Conservation (phyloP, 30 jellyfish, hydroid and myxozoan species). For the Aurelia sp. region DNA sequence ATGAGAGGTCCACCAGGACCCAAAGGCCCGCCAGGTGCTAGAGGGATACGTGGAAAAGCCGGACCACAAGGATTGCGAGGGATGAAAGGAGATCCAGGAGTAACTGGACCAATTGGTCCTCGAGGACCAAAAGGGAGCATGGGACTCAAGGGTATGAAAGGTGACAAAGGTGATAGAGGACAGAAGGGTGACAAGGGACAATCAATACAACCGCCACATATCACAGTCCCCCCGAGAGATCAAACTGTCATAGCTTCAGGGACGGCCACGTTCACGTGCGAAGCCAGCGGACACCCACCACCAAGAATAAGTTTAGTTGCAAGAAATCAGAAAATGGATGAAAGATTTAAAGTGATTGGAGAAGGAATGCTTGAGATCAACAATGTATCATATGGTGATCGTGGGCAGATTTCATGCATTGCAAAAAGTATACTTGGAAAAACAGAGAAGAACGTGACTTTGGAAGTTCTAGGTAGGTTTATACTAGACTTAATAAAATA, state of each 20-base stretch:
- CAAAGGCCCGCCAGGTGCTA: slow-evolving; percentile 12
- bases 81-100: background rate
- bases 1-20: slow-evolving; percentile 10
- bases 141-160: slow-evolving; percentile 7
- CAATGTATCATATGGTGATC: slow-evolving; percentile 7
- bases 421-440: slow-evolving; percentile 36
- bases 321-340: background rate
- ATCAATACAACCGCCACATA: background rate
- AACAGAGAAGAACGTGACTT: slow-evolving; percentile 4
- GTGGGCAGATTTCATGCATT: slow-evolving; percentile 17
- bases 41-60: slow-evolving; percentile 24
- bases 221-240: slow-evolving; percentile 1
- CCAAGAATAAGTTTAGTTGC: background rate
- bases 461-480: slow-evolving; percentile 18
- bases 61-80: slow-evolving; percentile 21
- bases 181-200: slow-evolving; percentile 3
- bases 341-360: slow-evolving; percentile 3
- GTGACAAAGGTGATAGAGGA: background rate
- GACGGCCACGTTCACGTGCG: slow-evolving; percentile 29
- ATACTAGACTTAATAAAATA: too few relatives aligned
- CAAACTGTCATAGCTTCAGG: slow-evolving; percentile 21
- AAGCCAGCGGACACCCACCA: slow-evolving; percentile 26
- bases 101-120: background rate
- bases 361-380: slow-evolving; percentile 38
- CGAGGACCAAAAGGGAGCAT: slow-evolving; percentile 14